Percentiles rank a stretch among this genome's conserved stretches.
Evolutionary conservation across 2,113 vertebrate species (phyloP).

Genomic region (Gnathonemus longibarbis): DNA sequence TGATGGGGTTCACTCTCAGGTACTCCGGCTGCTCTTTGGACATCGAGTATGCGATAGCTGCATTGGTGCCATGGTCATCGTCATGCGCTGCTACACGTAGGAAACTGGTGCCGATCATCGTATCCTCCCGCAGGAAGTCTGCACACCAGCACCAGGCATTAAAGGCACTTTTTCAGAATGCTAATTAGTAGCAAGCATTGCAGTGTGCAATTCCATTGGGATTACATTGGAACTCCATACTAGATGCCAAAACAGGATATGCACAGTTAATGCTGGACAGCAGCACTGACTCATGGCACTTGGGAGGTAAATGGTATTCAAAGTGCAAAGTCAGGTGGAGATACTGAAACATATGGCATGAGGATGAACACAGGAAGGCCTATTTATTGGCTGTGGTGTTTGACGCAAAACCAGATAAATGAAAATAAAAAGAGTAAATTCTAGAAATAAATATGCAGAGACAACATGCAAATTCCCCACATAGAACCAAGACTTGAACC

Average conservation of each 20-base stretch:
- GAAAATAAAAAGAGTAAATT: background rate
- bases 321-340: background rate
- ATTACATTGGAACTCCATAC: background rate
- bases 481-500: background rate
- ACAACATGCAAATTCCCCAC: background rate
- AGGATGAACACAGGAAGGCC: background rate
- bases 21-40: slow-evolving; percentile 66
- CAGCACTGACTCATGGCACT: background rate
- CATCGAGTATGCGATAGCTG: slow-evolving; percentile 69
- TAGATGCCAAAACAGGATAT: background rate
- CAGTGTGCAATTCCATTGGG: background rate
- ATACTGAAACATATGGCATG: background rate
- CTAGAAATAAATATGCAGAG: background rate
- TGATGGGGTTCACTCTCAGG: slow-evolving; percentile 72
- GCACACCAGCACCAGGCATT: background rate
- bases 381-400: background rate
- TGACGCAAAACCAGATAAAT: background rate
- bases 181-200: background rate
- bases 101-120: slow-evolving; percentile 77
- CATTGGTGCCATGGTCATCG: slow-evolving; percentile 75
- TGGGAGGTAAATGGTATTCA: background rate
- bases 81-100: slow-evolving; percentile 73
- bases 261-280: background rate
- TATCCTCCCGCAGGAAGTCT: slow-evolving; percentile 82
- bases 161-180: background rate